phyloP scores from a whole-genome alignment of 2,113 vertebrate genomes.

The Phaethon lepturus region DNA sequence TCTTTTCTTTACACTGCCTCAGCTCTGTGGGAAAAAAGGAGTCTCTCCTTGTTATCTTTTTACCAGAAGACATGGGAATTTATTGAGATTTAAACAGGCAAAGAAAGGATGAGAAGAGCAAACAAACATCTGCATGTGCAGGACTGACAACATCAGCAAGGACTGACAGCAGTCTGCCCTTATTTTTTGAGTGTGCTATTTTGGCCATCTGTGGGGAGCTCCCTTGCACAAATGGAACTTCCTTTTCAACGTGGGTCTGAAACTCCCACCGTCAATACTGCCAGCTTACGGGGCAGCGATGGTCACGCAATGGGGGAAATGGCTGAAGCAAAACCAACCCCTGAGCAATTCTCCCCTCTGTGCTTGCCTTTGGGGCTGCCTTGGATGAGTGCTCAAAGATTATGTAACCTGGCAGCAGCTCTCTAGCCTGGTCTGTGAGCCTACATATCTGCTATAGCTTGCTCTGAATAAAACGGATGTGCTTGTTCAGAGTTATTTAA shows the following conservation, averaged over 20 bases:
- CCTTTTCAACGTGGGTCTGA: background rate
- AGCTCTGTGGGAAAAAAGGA: background rate
- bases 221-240: background rate
- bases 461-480: background rate
- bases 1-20: background rate
- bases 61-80: background rate
- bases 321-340: background rate
- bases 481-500: background rate
- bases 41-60: background rate
- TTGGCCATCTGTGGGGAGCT: background rate
- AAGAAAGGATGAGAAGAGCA: background rate
- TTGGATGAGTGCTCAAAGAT: constrained; percentile 17
- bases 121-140: background rate
- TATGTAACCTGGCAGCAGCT: constrained; percentile 51
- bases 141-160: background rate
- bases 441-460: background rate
- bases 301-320: background rate
- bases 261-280: background rate
- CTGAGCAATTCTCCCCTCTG: background rate
- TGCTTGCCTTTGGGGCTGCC: background rate
- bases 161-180: background rate
- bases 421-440: constrained; percentile 1
- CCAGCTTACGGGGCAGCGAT: background rate
- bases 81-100: background rate
- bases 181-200: background rate